Evolutionary conservation across 2,888 invertebrate species (phyloP), one percentile per base, ranked within the genome.

Genomic region (Melolontha melolontha): DNA sequence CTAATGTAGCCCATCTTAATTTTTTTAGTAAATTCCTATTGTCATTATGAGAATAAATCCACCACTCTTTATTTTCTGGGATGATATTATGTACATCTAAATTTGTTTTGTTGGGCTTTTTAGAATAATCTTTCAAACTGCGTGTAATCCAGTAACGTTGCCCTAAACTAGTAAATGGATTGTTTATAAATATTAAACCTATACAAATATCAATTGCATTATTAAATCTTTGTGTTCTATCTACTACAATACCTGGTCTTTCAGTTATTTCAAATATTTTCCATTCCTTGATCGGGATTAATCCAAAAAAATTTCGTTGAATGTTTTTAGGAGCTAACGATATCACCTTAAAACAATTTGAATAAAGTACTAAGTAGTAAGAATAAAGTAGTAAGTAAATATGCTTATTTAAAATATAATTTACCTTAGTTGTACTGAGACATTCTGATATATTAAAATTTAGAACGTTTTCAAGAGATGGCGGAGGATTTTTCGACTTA

Each of bases 1-100:
- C 99, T 40, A 98, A 83, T 0, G 98, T 99, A 0, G 93, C 90
- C 99, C 99, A 99, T 75, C 98, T 86, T 75, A 99, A 80, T 76
- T 89, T 88, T 51, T 85, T 80, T 39, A 83, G 68, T n/a, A 86
- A 73, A 22, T 75, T 72, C 66, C 72, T 11, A 10, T 44, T 27
- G 70, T 78, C 75, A 41, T 71, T 72, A 51, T 80, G 72, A 29
- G 78, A 77, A 79, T 85, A 82, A 72, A 87, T 84, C 93, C 93
- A 90, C 93, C 91, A 88, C 73, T 88, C 84, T 77, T 86, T 82
- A 57, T 79, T 72, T 8, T 79, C 73, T 5, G 77, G 76, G 54
- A 86, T 72, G 62, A 83, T 71, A 67, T 81, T 75, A 71, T 86
- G 85, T 22, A 80, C 83, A 79, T 92, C 90, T 73, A 93, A 85